Percentiles rank a stretch among this genome's conserved stretches.
Conservation (phyloP, 2,113 vertebrate genomes). For the Egretta garzetta region DNA sequence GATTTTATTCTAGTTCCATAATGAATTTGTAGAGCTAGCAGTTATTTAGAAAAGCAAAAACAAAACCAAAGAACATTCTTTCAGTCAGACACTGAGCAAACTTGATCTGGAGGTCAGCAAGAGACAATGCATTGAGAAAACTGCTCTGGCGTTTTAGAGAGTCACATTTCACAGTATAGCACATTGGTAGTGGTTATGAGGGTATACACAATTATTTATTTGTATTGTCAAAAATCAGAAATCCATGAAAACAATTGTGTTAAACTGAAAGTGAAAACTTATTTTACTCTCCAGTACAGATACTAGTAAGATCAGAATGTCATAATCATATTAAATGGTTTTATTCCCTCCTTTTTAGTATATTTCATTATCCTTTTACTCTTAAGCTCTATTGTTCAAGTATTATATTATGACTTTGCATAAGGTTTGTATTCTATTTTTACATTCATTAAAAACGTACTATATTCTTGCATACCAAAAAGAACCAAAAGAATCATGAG, state of each 20-base stretch:
- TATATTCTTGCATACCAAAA: neutral
- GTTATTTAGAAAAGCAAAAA: slow-evolving; percentile 34
- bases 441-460: neutral
- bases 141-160: neutral
- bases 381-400: neutral
- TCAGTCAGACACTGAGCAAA: slow-evolving; percentile 6
- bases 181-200: neutral
- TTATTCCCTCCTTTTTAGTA: neutral
- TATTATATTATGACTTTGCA: neutral
- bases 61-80: neutral
- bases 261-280: neutral
- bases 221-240: neutral
- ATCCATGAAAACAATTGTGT: neutral
- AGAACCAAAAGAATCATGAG: neutral
- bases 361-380: neutral
- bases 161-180: neutral
- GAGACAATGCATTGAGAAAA: neutral
- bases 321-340: neutral
- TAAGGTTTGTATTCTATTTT: neutral
- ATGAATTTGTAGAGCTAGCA: slow-evolving; percentile 5
- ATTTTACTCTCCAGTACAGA: neutral
- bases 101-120: neutral
- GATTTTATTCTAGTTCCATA: neutral
- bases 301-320: neutral
- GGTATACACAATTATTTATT: neutral